phyloP scores from a whole-genome alignment of 2,888 invertebrate species.

The Noctua pronuba region DNA sequence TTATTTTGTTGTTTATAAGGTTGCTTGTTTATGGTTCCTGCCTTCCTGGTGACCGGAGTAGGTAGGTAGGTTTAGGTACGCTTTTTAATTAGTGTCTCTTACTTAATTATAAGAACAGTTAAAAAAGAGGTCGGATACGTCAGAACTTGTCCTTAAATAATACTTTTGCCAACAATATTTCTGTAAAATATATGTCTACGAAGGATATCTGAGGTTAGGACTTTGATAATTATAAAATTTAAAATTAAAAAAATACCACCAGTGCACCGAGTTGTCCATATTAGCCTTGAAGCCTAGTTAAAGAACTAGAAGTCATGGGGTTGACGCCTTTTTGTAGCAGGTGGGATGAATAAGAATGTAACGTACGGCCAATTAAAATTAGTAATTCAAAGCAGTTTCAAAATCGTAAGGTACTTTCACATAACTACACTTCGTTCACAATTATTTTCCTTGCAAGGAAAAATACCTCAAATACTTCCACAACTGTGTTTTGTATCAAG shows the following conservation, averaged over 20 bases:
- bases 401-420: not conserved
- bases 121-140: not conserved
- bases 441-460: constrained; percentile 10
- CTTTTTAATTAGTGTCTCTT: not conserved
- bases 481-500: constrained; percentile 17
- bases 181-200: not conserved
- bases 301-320: no score
- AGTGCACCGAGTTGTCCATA: not conserved
- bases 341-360: no score
- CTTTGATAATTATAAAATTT: not conserved
- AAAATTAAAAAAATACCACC: not conserved
- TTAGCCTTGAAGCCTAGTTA: not conserved
- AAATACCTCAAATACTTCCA: constrained; percentile 35
- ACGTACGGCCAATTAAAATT: no score
- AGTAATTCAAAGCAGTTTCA: not conserved
- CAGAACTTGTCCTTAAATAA: not conserved
- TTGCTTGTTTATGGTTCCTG: constrained; percentile 38
- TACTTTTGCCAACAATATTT: not conserved
- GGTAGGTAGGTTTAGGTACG: not conserved
- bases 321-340: no score
- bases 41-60: constrained; percentile 21
- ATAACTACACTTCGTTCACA: not conserved
- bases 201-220: not conserved
- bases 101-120: not conserved
- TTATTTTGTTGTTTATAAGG: constrained; percentile 61